Evolutionary conservation across 2,797 vertebrate genomes (phyloP).

Genomic region (Aeoliscus strigatus): DNA sequence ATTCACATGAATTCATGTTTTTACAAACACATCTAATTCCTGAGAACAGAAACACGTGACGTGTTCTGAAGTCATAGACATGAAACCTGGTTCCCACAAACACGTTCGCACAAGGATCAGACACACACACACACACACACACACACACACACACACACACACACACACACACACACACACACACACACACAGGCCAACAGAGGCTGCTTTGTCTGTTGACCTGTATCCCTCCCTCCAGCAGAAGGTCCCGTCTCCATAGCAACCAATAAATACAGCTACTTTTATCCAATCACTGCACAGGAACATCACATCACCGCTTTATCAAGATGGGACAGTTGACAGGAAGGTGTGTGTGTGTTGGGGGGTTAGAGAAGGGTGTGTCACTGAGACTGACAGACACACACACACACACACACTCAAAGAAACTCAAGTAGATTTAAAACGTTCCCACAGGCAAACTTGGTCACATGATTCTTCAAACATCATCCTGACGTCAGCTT

Average conservation of each 20-base stretch:
- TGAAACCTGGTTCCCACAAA: too few species aligned
- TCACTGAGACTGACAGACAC: constrained; percentile 6
- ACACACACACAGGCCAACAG: constrained; percentile 17
- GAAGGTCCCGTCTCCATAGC: constrained; percentile 21
- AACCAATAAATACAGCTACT: constrained; percentile 43
- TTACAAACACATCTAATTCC: too few species aligned
- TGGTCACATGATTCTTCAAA: too few species aligned
- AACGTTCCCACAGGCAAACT: too few species aligned
- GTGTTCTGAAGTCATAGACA: too few species aligned
- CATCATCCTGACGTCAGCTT: too few species aligned
- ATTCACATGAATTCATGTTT: too few species aligned
- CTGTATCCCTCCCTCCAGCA: constrained; percentile 23
- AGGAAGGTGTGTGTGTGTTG: constrained; percentile 5
- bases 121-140: constrained; percentile 2
- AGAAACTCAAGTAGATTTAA: too few species aligned
- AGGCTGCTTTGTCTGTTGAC: constrained; percentile 47
- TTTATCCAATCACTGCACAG: constrained; percentile 29
- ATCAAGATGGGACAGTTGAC: constrained; percentile 49
- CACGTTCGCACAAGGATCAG: neutral
- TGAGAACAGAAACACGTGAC: too few species aligned
- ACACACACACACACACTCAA: constrained; percentile 9
- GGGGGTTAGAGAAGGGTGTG: constrained; percentile 32
- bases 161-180: constrained; percentile 5
- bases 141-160: constrained; percentile 10
- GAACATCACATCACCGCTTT: constrained; percentile 24